Conservation (phyloP, 1,140 invertebrate species). For the Triops longicaudatus region DNA sequence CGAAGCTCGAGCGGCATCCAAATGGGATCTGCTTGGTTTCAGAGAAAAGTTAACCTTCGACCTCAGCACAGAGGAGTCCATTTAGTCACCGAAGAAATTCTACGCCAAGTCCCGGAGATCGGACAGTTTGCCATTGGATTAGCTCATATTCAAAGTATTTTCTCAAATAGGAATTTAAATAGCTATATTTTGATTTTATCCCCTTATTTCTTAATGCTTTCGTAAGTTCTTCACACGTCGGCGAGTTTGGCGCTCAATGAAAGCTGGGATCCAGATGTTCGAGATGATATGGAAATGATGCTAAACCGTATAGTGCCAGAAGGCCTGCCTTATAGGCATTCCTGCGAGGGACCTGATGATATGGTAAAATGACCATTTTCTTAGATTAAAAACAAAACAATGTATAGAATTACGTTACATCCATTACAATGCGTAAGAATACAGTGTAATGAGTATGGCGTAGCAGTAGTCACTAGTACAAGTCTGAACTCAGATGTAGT, state of each 20-base stretch:
- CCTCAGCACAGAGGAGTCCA: slow-evolving; percentile 90
- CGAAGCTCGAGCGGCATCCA: slow-evolving; percentile 70
- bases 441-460: too few relatives aligned
- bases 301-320: slow-evolving; percentile 96
- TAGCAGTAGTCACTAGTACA: too few relatives aligned
- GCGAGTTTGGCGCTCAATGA: slow-evolving; percentile 93
- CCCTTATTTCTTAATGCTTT: slow-evolving; percentile 39
- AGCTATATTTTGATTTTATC: slow-evolving; percentile 23
- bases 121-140: slow-evolving; percentile 85
- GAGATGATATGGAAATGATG: slow-evolving; percentile 98
- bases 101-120: slow-evolving; percentile 84
- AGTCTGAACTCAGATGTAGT: too few relatives aligned
- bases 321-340: slow-evolving; percentile 87
- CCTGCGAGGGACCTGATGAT: slow-evolving; percentile 94
- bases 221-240: slow-evolving; percentile 89
- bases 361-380: slow-evolving; percentile 58
- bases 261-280: slow-evolving; percentile 94
- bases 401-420: too few relatives aligned
- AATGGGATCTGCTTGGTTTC: slow-evolving; percentile 90
- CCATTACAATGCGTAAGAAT: too few relatives aligned
- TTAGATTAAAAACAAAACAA: too few relatives aligned
- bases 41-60: slow-evolving; percentile 87
- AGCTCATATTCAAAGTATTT: slow-evolving; percentile 92
- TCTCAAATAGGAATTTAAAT: slow-evolving; percentile 14
- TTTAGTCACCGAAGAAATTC: slow-evolving; percentile 88